Evolutionary conservation across 2,113 vertebrate species (phyloP).

Genomic region (Donacobius atricapilla): DNA sequence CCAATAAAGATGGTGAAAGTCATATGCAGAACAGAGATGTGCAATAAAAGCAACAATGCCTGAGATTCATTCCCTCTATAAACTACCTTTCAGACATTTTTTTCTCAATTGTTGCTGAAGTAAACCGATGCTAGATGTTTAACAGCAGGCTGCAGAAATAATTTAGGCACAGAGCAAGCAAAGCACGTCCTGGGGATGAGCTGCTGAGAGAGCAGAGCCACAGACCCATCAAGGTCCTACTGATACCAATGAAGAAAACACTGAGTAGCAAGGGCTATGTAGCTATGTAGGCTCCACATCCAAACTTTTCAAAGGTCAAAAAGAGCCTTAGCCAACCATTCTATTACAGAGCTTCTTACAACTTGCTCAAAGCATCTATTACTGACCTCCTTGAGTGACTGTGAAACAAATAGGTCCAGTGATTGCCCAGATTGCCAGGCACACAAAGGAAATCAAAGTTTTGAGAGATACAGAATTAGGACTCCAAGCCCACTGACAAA

Average conservation of each 20-base stretch:
- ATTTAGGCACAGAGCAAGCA: neutral
- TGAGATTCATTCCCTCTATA: neutral
- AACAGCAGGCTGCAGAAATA: slow-evolving; percentile 3
- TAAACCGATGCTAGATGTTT: neutral
- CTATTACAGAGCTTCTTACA: neutral
- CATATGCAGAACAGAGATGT: neutral
- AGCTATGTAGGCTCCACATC: neutral
- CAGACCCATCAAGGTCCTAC: neutral
- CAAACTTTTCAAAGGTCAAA: neutral
- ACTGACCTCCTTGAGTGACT: neutral
- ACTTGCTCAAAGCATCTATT: neutral
- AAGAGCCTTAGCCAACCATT: neutral
- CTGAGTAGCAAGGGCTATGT: neutral
- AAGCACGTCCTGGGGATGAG: neutral
- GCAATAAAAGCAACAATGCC: neutral
- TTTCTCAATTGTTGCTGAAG: neutral
- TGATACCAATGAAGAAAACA: neutral
- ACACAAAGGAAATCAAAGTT: neutral
- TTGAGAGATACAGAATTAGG: neutral
- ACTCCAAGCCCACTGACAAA: neutral
- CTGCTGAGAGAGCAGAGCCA: neutral
- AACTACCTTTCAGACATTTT: neutral
- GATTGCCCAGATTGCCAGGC: neutral
- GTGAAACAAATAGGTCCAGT: neutral
- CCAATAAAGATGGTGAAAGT: neutral